A percentile compares a stretch with the other conserved stretches of the same genome.
Evolutionary conservation across 2,113 vertebrate genomes (phyloP).

Genomic region (Nerophis ophidion): DNA sequence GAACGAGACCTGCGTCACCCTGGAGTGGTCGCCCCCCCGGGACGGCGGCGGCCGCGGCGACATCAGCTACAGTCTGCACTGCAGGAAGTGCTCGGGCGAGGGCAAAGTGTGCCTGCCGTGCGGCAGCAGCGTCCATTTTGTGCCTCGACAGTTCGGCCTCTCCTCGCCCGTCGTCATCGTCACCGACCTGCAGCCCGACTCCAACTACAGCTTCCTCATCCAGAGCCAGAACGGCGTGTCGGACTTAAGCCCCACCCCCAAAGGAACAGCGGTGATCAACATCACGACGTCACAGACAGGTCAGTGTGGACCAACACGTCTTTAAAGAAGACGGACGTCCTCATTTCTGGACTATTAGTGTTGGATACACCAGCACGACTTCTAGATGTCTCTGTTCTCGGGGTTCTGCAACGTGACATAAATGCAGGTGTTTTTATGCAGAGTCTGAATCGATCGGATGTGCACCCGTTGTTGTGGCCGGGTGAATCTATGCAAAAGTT

Average conservation of each 20-base stretch:
- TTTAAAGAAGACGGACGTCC: no score
- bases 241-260: slow-evolving; percentile 65
- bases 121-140: slow-evolving; percentile 72
- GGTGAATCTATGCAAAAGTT: no score
- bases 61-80: slow-evolving; percentile 74
- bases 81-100: slow-evolving; percentile 70
- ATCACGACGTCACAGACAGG: slow-evolving; percentile 79
- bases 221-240: slow-evolving; percentile 78
- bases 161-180: slow-evolving; percentile 62
- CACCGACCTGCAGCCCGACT: slow-evolving; percentile 75
- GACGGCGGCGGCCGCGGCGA: slow-evolving; percentile 74
- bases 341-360: no score
- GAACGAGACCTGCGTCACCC: slow-evolving; percentile 76
- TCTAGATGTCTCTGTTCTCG: no score
- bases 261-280: slow-evolving; percentile 68
- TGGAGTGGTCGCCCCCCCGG: slow-evolving; percentile 76
- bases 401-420: no score
- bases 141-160: slow-evolving; percentile 76
- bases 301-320: slow-evolving; percentile 26
- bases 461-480: no score
- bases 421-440: no score
- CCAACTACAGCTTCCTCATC: slow-evolving; percentile 77
- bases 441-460: no score
- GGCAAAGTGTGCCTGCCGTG: slow-evolving; percentile 69
- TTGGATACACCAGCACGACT: no score